Evolutionary conservation across 2,113 vertebrate species (phyloP).

Genomic region (Pseudonaja textilis): DNA sequence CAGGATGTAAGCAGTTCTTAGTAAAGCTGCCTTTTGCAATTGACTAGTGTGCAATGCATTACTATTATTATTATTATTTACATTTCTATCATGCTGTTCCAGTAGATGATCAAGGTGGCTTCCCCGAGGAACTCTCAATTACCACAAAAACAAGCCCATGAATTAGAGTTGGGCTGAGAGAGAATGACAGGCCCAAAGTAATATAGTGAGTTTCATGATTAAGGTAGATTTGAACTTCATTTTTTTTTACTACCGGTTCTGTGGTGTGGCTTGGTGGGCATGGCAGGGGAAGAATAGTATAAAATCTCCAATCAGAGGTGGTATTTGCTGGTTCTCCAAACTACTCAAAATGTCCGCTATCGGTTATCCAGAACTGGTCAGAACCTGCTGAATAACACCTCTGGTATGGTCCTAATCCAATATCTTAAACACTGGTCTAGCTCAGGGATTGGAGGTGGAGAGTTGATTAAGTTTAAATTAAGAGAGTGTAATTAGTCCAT

Average conservation of each 20-base stretch:
- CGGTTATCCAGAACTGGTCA: too few relatives aligned
- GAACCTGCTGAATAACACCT: too few relatives aligned
- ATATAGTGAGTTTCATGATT: background rate
- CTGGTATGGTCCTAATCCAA: background rate
- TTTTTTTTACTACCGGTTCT: too few relatives aligned
- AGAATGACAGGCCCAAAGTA: background rate
- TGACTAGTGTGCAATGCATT: background rate
- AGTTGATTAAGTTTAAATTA: background rate
- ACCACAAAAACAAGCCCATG: background rate
- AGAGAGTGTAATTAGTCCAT: background rate
- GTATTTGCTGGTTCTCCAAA: too few relatives aligned
- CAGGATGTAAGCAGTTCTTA: background rate
- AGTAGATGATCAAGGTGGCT: background rate
- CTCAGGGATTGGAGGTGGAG: background rate
- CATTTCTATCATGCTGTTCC: background rate
- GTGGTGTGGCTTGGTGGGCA: too few relatives aligned
- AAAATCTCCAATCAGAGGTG: too few relatives aligned
- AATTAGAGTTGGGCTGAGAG: background rate
- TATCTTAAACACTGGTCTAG: background rate
- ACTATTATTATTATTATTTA: background rate
- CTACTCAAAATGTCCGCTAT: too few relatives aligned
- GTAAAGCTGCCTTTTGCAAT: background rate
- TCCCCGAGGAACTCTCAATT: background rate
- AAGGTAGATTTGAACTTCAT: background rate
- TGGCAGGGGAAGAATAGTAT: too few relatives aligned